A percentile compares a stretch with the other conserved stretches of the same genome.
phyloP scores from a whole-genome alignment of 2,797 vertebrate species.

The Coregonus suidteri region DNA sequence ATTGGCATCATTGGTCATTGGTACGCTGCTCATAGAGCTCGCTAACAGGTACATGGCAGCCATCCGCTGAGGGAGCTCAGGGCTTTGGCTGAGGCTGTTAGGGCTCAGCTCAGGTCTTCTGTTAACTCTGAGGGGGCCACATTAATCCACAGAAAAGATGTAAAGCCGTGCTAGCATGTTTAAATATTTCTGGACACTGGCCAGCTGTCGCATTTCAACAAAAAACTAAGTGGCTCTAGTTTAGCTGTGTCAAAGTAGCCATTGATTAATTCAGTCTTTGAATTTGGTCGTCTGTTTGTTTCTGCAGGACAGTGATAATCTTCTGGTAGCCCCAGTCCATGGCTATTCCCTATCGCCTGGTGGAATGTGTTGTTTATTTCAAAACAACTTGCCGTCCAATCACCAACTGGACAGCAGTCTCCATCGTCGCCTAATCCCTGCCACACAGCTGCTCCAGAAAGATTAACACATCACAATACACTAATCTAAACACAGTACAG shows the following conservation, averaged over 20 bases:
- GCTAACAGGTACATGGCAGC: neutral
- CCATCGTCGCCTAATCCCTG: constrained; percentile 47
- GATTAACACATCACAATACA: constrained; percentile 53
- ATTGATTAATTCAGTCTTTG: constrained; percentile 45
- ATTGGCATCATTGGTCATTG: neutral
- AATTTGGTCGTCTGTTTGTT: constrained; percentile 36
- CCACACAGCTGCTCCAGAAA: constrained; percentile 55
- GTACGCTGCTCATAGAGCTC: neutral
- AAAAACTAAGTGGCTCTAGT: constrained; percentile 10
- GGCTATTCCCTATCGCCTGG: constrained; percentile 24
- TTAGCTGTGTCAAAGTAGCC: constrained; percentile 36
- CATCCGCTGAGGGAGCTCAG: neutral
- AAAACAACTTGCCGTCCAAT: constrained; percentile 38
- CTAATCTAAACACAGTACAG: constrained; percentile 35
- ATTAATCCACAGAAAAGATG: neutral
- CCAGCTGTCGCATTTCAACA: neutral
- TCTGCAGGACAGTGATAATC: constrained; percentile 55
- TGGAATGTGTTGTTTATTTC: constrained; percentile 55
- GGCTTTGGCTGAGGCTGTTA: neutral
- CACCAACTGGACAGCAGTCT: constrained; percentile 31
- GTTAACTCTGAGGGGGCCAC: neutral
- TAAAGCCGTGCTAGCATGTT: neutral
- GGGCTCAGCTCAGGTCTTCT: neutral
- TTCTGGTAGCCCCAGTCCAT: constrained; percentile 29
- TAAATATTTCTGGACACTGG: neutral